These are phyloP conservation scores for Catocala fraxini DNA, from an alignment of 2,888 invertebrate species.

Conservation along the genomic window DNA sequence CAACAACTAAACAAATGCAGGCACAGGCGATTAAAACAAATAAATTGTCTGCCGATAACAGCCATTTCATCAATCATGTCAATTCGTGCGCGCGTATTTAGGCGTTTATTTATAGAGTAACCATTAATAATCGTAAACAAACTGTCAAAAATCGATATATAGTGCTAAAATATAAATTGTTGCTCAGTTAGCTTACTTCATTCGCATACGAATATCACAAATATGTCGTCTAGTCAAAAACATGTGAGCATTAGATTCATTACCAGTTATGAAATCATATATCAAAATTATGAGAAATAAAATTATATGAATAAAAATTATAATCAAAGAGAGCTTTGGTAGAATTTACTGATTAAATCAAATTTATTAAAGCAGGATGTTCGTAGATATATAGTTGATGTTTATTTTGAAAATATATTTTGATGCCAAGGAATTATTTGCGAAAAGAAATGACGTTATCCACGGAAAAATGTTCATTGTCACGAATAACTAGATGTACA, in stretches of 20 bases:
- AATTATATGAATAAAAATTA: constrained; percentile 28
- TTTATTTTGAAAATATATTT: constrained; percentile 57
- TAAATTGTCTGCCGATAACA: constrained; percentile 21
- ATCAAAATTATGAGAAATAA: constrained; percentile 39
- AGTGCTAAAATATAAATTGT: constrained; percentile 31
- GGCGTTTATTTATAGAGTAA: constrained; percentile 28
- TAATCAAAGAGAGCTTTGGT: constrained; percentile 38
- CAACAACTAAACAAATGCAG: constrained; percentile 14
- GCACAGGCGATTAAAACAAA: constrained; percentile 23
- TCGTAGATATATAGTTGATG: constrained; percentile 45
- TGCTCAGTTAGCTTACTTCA: constrained; percentile 26
- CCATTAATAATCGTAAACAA: constrained; percentile 40
- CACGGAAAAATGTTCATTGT: constrained; percentile 21
- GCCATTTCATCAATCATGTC: constrained; percentile 36
- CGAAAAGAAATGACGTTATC: constrained; percentile 23
- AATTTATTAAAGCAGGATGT: constrained; percentile 55
- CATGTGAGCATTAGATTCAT: constrained; percentile 36
- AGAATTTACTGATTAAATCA: constrained; percentile 51
- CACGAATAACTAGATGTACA: constrained; percentile 14
- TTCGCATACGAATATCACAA: constrained; percentile 13
- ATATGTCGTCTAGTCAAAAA: constrained; percentile 24
- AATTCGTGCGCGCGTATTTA: constrained; percentile 9
- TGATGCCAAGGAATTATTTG: constrained; percentile 48
- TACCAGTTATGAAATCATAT: constrained; percentile 37
- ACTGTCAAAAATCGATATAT: constrained; percentile 34